These are phyloP conservation scores for Desmophyllum pertusum DNA, from an alignment of 92 coral and sea anemone genomes.

Conservation along the genomic window DNA sequence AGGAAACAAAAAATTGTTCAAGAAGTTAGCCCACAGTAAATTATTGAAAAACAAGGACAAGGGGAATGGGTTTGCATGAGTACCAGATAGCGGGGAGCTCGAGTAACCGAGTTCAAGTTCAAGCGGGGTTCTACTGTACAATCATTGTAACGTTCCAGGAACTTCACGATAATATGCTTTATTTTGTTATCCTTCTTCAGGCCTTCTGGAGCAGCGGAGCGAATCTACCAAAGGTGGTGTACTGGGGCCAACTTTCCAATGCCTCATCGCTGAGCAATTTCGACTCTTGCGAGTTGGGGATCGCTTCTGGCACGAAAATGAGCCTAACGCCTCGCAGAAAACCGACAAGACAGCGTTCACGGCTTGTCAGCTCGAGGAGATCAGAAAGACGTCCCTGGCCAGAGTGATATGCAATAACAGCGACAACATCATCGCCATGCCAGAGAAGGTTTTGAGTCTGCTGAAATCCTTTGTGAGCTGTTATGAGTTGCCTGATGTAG, in stretches of 20 bases:
- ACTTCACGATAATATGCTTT: neutral
- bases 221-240: neutral
- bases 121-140: no score
- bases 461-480: neutral
- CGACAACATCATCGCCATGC: slow-evolving; percentile 8
- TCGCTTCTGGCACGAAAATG: slow-evolving; percentile 32
- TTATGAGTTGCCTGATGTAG: neutral
- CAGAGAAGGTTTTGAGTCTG: neutral
- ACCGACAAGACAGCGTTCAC: neutral
- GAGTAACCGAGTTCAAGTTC: no score
- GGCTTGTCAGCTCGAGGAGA: neutral
- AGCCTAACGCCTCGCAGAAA: neutral
- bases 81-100: no score
- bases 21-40: no score
- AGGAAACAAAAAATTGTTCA: no score
- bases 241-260: slow-evolving; percentile 68
- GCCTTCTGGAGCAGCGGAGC: neutral
- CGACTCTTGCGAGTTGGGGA: slow-evolving; percentile 38
- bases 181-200: neutral
- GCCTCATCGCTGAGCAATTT: slow-evolving; percentile 60
- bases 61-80: no score
- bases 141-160: no score
- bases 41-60: no score
- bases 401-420: slow-evolving; percentile 14
- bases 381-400: slow-evolving; percentile 21